Base-by-base conservation (phyloP, 2,888 invertebrate species). In the Sinelater perroti region DNA sequence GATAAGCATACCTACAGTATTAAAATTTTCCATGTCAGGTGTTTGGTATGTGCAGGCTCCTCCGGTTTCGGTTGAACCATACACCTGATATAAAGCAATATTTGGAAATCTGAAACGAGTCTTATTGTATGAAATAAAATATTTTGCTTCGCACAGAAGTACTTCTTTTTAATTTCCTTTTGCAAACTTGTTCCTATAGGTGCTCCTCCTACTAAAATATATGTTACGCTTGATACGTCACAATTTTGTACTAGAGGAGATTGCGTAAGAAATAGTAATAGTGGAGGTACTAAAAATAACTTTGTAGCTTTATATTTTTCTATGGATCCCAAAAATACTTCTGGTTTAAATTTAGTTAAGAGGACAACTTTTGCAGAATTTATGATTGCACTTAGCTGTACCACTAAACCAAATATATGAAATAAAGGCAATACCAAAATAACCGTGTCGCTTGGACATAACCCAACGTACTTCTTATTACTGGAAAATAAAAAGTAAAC, bases 241-340 rank as follows among this genome's bases (percentile, higher is more conserved):
- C 87, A 91, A 58, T 87, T 83, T 6, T 83, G 78, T 5, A 91
- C 87, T 21, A 89, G 76, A 0, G 91, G 90, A 71, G 88, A 86
- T 74, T 91, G 90, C 0, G 90, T 88, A 54, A 94, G 75, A 73
- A 92, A 91, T 18, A 90, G 85, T 73, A 90, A 84, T 30, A 93
- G 79, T 4, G 62, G 1, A 42, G 38, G 46, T 49, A 64, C 26
- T 59, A 61, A 3, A 60, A 58, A 33, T 51, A 76, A 3, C 30
- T 65, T 57, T 2, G 71, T 70, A 2, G 72, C 52, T 50, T 47
- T 65, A 45, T 73, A 68, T n/a, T 67, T 64, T 26, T 68, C 59
- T 5, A 74, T 61, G 1, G 65, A 36, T 7, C 59, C 49, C 2
- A 75, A 56, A 47, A 70, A 70, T 2, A 66, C 18, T 3, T 71